Evolutionary conservation across 2,113 vertebrate genomes (phyloP).

Genomic region (Centropus bengalensis): DNA sequence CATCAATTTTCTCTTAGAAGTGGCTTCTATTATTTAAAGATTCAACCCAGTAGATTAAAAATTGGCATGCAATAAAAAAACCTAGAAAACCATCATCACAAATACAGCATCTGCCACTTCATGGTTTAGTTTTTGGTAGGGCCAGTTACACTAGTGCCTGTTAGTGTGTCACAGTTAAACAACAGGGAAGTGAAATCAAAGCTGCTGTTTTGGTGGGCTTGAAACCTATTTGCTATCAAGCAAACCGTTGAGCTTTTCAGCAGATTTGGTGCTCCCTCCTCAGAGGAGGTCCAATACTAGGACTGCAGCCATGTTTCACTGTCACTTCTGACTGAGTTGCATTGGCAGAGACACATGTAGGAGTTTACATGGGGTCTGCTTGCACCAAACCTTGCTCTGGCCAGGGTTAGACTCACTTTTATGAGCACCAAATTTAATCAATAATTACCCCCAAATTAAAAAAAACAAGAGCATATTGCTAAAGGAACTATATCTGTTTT

Average conservation of each 20-base stretch:
- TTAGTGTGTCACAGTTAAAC: neutral
- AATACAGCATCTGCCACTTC: neutral
- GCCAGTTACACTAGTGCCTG: neutral
- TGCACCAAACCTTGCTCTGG: neutral
- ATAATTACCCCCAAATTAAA: constrained; percentile 50
- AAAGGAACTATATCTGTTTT: constrained; percentile 56
- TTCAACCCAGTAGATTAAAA: neutral
- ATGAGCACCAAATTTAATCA: constrained; percentile 36
- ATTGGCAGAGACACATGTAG: neutral
- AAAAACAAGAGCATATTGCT: constrained; percentile 50
- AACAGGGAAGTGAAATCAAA: neutral
- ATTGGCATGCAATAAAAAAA: neutral
- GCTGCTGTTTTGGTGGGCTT: constrained; percentile 19
- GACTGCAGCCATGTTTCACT: constrained; percentile 7
- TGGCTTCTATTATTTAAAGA: neutral
- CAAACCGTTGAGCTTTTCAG: neutral
- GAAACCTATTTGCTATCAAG: constrained; percentile 3
- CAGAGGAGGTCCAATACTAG: constrained; percentile 32
- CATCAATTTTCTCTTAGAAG: neutral
- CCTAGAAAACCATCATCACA: neutral
- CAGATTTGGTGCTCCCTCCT: neutral
- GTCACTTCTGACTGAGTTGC: neutral
- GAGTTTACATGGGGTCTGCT: constrained; percentile 16
- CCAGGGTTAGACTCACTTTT: neutral
- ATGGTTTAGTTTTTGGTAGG: neutral